phyloP scores from a whole-genome alignment of 2,113 vertebrate species.

The Anser brachyrhynchus region DNA sequence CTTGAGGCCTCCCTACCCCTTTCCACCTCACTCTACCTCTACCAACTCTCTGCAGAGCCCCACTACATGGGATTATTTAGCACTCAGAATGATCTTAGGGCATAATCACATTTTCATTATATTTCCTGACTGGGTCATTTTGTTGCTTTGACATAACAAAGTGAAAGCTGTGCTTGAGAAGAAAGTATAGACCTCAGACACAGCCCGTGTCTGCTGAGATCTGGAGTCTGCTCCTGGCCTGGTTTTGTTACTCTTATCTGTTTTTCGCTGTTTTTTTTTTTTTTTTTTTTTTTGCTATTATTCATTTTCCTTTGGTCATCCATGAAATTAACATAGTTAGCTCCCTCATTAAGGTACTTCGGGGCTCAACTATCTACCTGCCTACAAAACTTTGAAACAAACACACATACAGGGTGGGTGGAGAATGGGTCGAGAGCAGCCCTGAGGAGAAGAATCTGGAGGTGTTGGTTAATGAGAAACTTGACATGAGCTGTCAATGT shows the following conservation, averaged over 20 bases:
- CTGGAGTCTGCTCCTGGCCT: background rate
- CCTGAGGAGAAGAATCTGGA: too few species aligned
- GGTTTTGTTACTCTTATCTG: background rate
- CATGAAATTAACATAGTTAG: background rate
- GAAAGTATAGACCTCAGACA: background rate
- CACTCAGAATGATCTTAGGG: background rate
- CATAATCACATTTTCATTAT: background rate
- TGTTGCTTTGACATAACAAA: background rate
- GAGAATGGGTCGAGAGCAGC: too few species aligned
- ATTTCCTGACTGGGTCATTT: background rate
- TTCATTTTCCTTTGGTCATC: background rate
- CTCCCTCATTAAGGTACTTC: background rate
- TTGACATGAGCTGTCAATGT: too few species aligned
- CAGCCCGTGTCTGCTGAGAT: background rate
- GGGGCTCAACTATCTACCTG: background rate
- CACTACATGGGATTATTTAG: background rate
- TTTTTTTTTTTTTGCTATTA: background rate
- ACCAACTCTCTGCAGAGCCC: background rate
- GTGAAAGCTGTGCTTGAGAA: background rate
- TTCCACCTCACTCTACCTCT: background rate
- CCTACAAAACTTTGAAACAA: background rate
- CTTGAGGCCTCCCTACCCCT: background rate
- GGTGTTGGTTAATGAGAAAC: too few species aligned
- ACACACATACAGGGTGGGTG: too few species aligned
- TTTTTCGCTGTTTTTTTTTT: background rate